Conservation (phyloP, 2,113 vertebrate genomes). For the Callopanchax toddi region DNA sequence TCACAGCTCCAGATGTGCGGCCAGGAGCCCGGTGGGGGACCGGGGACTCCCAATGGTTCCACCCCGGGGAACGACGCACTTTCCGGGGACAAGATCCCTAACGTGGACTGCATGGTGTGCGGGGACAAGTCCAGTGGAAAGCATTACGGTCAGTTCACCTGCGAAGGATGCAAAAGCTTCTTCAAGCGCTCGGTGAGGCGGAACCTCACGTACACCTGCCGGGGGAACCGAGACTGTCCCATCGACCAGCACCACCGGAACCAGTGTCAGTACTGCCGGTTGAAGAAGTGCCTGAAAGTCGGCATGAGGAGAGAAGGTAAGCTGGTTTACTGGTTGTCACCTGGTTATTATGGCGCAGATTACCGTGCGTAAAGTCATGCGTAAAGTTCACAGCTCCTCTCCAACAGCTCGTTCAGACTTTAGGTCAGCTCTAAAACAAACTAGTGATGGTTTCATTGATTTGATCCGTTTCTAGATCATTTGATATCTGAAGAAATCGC, state of each 20-base stretch:
- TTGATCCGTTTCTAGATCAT: background rate
- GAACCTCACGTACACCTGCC: constrained; percentile 88
- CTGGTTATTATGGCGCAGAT: background rate
- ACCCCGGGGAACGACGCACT: constrained; percentile 83
- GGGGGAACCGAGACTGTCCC: constrained; percentile 86
- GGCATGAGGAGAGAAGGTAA: constrained; percentile 88
- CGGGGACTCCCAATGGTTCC: constrained; percentile 81
- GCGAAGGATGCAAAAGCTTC: constrained; percentile 91
- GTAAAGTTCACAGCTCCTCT: background rate
- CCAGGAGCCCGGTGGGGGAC: constrained; percentile 82
- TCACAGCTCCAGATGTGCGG: constrained; percentile 83
- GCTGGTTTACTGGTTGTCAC: constrained; percentile 8
- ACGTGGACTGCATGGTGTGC: constrained; percentile 89
- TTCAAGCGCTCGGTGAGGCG: constrained; percentile 88
- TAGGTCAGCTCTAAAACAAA: background rate
- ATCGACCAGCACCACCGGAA: constrained; percentile 89
- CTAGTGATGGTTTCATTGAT: no score
- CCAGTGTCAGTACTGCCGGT: constrained; percentile 88
- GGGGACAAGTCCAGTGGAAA: constrained; percentile 89
- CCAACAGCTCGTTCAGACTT: constrained; percentile 1
- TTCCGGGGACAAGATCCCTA: constrained; percentile 83
- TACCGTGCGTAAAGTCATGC: constrained; percentile 35
- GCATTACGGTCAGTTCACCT: constrained; percentile 88
- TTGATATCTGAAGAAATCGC: no score
- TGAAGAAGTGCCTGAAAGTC: constrained; percentile 88